These are phyloP conservation scores for Scyliorhinus canicula DNA, from an alignment of 2,797 vertebrate genomes.

Conservation along the genomic window DNA sequence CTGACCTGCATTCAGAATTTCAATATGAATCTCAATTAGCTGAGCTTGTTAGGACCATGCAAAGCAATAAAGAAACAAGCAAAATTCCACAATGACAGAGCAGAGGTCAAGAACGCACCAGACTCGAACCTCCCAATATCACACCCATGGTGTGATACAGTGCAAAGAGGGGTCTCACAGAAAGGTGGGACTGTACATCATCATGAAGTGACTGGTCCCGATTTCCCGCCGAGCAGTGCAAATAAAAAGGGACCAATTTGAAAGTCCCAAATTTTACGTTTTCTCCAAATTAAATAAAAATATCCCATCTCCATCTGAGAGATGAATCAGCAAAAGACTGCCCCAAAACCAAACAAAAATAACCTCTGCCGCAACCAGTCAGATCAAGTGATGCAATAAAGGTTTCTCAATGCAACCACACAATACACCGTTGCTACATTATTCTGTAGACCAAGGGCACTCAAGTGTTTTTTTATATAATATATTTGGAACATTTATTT, in stretches of 20 bases:
- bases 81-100: background rate
- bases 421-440: background rate
- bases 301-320: background rate
- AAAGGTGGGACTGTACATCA: background rate
- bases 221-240: background rate
- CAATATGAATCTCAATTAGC: background rate
- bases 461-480: background rate
- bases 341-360: background rate
- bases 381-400: background rate
- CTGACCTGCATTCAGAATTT: background rate
- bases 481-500: background rate
- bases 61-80: too few relatives aligned
- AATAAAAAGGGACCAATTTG: background rate
- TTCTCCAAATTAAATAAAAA: background rate
- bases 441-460: background rate
- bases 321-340: background rate
- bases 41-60: background rate
- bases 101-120: background rate
- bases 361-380: background rate
- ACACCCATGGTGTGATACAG: background rate
- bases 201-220: background rate
- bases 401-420: background rate
- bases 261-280: background rate
- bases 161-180: background rate
- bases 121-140: too few relatives aligned